Base-by-base conservation (phyloP, 2,888 invertebrate genomes). In the Elegia similella region DNA sequence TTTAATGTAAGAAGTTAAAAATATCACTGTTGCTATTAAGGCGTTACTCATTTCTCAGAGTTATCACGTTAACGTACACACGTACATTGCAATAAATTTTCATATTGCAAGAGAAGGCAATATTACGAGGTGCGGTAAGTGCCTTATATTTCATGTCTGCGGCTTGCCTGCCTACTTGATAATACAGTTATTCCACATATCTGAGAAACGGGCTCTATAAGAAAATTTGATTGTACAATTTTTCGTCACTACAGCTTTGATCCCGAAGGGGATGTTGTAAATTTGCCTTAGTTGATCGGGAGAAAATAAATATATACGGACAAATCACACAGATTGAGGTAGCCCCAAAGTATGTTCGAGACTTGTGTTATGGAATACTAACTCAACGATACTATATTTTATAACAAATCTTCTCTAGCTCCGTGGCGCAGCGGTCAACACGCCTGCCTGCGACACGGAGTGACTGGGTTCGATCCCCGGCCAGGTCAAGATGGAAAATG, bases 91-190 rank as follows among this genome's bases (percentile, higher is more conserved):
- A 80, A 89, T 90, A 89, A 88, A 89, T 90, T 89, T 88, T 88
- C 82, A 90, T 89, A 89, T 87, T 84, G 87, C 85, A 82, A 80
- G 85, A 80, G 83, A 84, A 82, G 84, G 88, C 83, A 86, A 88
- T 90, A 88, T 88, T 82, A 84, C 80, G 82, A 77, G 79, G 84
- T 80, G 83, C 72, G 73, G 73, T 80, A 84, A 88, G 87, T 87
- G 83, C 84, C 84, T 79, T 80, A 84, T 89, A 90, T 84, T 80
- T 89, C 86, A 88, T 86, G 78, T 81, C 83, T 74, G 81, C 76
- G 83, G 76, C 73, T 75, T 72, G 72, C 65, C 70, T 73, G 80
- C 78, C 82, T 82, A 78, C 78, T 80, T 82, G 80, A 78, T 84
- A 83, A 80, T 76, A 80, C 74, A 79, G 78, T 79, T 80, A 79